phyloP scores from a whole-genome alignment of 2,888 invertebrate genomes.

The Drosophila prolongata region DNA sequence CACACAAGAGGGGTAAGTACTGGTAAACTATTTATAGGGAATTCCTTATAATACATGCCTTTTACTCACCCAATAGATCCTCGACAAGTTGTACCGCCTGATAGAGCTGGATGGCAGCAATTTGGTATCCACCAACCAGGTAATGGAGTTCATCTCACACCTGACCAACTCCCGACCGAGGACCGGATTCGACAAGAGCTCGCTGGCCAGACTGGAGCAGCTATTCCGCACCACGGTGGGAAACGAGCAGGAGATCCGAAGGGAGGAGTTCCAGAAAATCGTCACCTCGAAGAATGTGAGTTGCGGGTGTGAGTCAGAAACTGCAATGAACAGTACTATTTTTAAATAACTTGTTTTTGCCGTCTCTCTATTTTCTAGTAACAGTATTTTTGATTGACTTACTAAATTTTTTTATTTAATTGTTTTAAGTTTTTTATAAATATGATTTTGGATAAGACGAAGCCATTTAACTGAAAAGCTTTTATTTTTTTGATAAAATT shows the following conservation, averaged over 20 bases:
- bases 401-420: too few relatives aligned
- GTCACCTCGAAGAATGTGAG: constrained; percentile 94
- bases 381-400: not conserved
- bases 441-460: too few relatives aligned
- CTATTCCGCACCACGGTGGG: constrained; percentile 94
- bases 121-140: constrained; percentile 89
- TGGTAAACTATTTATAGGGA: not conserved
- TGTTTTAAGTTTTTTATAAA: too few relatives aligned
- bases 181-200: constrained; percentile 93
- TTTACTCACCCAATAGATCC: constrained; percentile 86
- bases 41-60: not conserved
- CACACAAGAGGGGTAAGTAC: constrained; percentile 91
- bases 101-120: constrained; percentile 86
- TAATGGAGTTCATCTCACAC: constrained; percentile 93
- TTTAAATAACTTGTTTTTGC: too few relatives aligned
- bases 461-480: too few relatives aligned
- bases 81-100: constrained; percentile 91
- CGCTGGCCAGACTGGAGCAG: constrained; percentile 92
- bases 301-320: not conserved
- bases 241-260: constrained; percentile 92
- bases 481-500: too few relatives aligned
- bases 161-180: constrained; percentile 92
- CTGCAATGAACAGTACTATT: not conserved
- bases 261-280: constrained; percentile 95
- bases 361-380: not conserved